phyloP scores from a whole-genome alignment of 2,888 invertebrate genomes.

The Drosophila basisetae region DNA sequence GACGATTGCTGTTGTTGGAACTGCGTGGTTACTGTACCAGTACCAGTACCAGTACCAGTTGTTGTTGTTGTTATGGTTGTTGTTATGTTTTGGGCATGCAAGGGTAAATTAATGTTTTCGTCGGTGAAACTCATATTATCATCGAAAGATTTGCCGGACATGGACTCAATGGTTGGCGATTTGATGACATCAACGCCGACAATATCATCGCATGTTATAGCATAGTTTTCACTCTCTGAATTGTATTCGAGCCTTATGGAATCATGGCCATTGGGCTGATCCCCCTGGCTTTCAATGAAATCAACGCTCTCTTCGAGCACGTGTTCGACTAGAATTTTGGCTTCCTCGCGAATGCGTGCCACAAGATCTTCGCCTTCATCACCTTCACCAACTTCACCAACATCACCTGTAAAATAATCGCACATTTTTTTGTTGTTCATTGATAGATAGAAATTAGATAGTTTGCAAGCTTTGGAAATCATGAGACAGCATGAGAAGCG shows the following conservation, averaged over 20 bases:
- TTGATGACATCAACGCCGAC: constrained; percentile 84
- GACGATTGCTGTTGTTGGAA: constrained; percentile 63
- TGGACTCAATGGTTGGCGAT: constrained; percentile 85
- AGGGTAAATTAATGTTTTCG: constrained; percentile 75
- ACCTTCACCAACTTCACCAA: constrained; percentile 65
- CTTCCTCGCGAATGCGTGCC: constrained; percentile 83
- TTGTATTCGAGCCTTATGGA: constrained; percentile 75
- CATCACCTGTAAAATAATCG: constrained; percentile 76
- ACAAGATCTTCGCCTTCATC: constrained; percentile 64
- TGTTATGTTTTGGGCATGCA: constrained; percentile 77
- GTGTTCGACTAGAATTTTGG: constrained; percentile 83
- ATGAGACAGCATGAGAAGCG: constrained; percentile 66
- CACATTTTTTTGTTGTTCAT: constrained; percentile 63
- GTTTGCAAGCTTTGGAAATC: constrained; percentile 64
- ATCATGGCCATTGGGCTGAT: constrained; percentile 72
- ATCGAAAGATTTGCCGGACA: constrained; percentile 85
- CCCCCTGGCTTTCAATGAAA: constrained; percentile 80
- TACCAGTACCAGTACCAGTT: background rate
- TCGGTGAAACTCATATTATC: constrained; percentile 84
- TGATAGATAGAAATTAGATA: constrained; percentile 56
- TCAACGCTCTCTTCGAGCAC: constrained; percentile 84
- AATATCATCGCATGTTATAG: constrained; percentile 85
- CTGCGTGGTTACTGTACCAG: constrained; percentile 55
- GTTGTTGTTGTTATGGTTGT: constrained; percentile 49
- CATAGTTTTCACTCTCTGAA: constrained; percentile 85